Conservation (phyloP, 2,113 vertebrate species). For the Sander lucioperca region DNA sequence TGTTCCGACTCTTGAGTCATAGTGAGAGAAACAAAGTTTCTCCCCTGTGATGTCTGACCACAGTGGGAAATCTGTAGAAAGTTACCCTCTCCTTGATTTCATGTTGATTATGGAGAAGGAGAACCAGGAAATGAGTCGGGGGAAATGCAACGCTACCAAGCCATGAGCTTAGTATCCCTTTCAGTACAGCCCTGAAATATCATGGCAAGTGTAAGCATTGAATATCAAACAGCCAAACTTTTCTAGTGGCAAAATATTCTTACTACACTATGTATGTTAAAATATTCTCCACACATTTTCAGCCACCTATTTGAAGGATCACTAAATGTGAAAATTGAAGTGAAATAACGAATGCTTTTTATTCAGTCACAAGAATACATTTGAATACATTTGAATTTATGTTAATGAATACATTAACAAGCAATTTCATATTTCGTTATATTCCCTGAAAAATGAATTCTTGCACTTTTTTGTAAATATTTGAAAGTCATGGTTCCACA, state of each 20-base stretch:
- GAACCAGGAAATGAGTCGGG: too few relatives aligned
- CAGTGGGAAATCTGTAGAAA: too few relatives aligned
- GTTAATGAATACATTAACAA: neutral
- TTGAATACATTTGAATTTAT: neutral
- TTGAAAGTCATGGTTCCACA: neutral
- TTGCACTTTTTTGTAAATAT: neutral
- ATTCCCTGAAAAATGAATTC: neutral
- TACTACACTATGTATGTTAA: neutral
- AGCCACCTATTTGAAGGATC: neutral
- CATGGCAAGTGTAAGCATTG: neutral
- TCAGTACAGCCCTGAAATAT: neutral
- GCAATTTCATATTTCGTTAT: neutral
- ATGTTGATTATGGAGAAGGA: too few relatives aligned
- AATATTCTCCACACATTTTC: neutral
- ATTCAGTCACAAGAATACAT: neutral
- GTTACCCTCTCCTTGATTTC: too few relatives aligned
- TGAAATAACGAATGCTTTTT: neutral
- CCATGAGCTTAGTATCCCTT: neutral
- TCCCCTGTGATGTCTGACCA: too few relatives aligned
- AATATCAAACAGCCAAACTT: neutral
- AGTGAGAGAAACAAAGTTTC: too few relatives aligned
- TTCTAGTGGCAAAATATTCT: neutral
- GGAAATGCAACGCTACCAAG: too few relatives aligned
- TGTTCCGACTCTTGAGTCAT: too few relatives aligned
- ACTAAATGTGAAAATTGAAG: slow-evolving; percentile 18